Evolutionary conservation across 2,888 invertebrate genomes (phyloP), one percentile per base, ranked within the genome.

Genomic region (Heteromurus nitidus): DNA sequence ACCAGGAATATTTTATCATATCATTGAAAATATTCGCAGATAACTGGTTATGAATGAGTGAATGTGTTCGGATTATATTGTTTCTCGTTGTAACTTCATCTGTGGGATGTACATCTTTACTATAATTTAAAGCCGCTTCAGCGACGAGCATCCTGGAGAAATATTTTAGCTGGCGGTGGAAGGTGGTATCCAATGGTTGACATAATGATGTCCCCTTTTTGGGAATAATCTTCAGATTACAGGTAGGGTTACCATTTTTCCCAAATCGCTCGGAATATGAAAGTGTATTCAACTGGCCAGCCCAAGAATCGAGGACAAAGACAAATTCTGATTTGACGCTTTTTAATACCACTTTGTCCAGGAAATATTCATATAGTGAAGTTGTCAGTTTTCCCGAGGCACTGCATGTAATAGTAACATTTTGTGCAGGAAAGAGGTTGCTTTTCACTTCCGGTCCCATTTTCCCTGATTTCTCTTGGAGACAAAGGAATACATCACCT

Each of bases 311-410:
- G 11, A 75, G 1, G 20, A 53, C 30, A 18, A 55, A 18, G 1
- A 75, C 7, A 31, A 50, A 53, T 7, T 65, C 28, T 53, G 36
- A 13, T 31, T 13, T 31, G 11, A 28, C 16, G 18, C 5, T 22
- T 7, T 50, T 1, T 7, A 20, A 1, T 2, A 70, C 7, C 2
- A 55, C 55, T 31, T 55, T 53, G 3, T 70, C 55, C 1, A 55
- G 7, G 36, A 65, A 76, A 20, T 58, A 42, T 44, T 68, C 55
- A 18, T 53, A n/a, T 1, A 53, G 65, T 0, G 47, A 18, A 2
- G 53, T 22, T 1, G 53, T 50, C 13, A 76, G n/a, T 28, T 76
- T 76, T 30, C 76, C 76, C 7, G 76, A 76, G 28, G 24, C 69
- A 5, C 28, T 42, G 44, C 68, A 76, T 9, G 76, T 76, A 3